Evolutionary conservation across 2,888 invertebrate genomes (phyloP).

Genomic region (Drosophila bunnanda): DNA sequence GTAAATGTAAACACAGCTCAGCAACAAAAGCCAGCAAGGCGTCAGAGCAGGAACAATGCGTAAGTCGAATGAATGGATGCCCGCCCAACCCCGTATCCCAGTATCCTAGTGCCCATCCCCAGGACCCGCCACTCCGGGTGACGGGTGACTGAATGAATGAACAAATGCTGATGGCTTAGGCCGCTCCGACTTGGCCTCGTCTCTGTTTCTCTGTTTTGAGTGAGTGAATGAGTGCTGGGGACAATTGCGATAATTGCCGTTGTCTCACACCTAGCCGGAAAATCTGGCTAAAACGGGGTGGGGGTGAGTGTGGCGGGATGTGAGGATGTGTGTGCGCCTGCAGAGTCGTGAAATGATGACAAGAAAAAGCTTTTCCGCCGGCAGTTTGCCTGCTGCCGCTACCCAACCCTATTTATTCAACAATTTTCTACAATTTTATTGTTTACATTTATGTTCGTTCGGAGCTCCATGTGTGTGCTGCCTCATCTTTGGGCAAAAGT

Average conservation of each 20-base stretch:
- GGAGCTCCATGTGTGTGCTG: constrained; percentile 18
- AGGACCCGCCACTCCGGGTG: neutral
- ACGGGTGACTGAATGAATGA: constrained; percentile 51
- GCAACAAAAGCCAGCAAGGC: constrained; percentile 75
- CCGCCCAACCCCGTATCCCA: neutral
- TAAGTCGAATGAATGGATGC: constrained; percentile 63
- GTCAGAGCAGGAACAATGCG: constrained; percentile 76
- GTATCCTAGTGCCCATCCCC: neutral
- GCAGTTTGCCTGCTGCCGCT: constrained; percentile 56
- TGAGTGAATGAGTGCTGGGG: constrained; percentile 61
- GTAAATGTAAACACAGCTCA: constrained; percentile 77
- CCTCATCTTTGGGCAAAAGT: constrained; percentile 44
- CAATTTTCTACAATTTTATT: constrained; percentile 80
- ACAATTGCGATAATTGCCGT: constrained; percentile 81
- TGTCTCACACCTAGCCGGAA: constrained; percentile 72
- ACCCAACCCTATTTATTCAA: constrained; percentile 64
- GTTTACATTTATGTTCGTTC: constrained; percentile 75
- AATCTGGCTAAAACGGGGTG: constrained; percentile 13
- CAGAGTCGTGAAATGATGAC: constrained; percentile 77
- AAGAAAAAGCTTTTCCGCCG: constrained; percentile 77
- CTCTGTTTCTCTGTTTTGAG: constrained; percentile 16
- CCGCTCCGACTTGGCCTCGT: constrained; percentile 39
- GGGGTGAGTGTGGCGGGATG: neutral
- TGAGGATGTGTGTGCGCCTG: constrained; percentile 39
- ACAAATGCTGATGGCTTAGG: constrained; percentile 54